Evolutionary conservation across 2,888 invertebrate genomes (phyloP), one percentile per base, ranked within the genome.

Genomic region (Deilephila porcellus): DNA sequence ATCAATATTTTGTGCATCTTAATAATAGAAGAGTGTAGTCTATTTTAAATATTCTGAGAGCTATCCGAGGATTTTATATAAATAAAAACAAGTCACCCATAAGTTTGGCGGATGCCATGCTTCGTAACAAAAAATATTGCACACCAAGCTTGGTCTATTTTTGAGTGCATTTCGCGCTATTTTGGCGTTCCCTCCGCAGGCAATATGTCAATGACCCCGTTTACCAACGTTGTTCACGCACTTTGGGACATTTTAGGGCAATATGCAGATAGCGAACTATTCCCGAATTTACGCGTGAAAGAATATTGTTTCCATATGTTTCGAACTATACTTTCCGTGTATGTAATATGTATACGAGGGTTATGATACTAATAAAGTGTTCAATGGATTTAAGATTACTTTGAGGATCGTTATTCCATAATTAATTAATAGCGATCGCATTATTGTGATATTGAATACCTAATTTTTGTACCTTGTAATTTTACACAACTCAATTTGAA

Each of bases 91-190:
- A 45, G 25, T 73, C 82, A 80, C 83, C 85, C 85, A 83, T 74
- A 78, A 80, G 80, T 83, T 86, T 85, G 82, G 86, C 90, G 91
- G 91, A 91, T 88, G 86, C 79, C 76, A 85, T 79, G 80, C 79
- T 81, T 83, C 81, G 78, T 85, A 84, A 94, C 91, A 94, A 94
- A 94, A 94, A 94, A 94, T 94, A 93, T 93, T 93, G 94, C 94
- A 93, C 92, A 92, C 90, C 89, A 90, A 91, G 88, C 89, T 89
- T 92, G 91, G 82, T 94, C 94, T 94, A 94, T 94, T 94, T 94
- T 93, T 93, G 90, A 92, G 90, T 94, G 93, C 93, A 94, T 94
- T 94, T 94, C 89, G 94, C 94, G 94, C 93, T 94, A 94, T 94
- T 94, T 94, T 94, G 93, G 93, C 94, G 94, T 94, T 94, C 94